Evolutionary conservation across 1,140 invertebrate genomes (phyloP), one percentile per base, ranked within the genome.

Genomic region (Chrysomallon squamiferum): DNA sequence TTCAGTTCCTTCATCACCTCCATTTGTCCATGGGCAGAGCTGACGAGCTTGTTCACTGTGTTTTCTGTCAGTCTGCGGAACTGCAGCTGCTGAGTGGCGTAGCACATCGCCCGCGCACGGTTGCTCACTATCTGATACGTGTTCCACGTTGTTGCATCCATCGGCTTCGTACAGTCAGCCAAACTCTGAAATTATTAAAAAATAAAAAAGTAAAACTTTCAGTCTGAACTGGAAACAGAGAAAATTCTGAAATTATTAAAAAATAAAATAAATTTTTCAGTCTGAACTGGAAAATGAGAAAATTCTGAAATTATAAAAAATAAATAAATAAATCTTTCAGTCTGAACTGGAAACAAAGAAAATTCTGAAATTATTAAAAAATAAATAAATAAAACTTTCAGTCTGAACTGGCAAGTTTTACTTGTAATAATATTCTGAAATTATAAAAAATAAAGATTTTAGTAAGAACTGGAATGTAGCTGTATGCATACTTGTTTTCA

Each of bases 81-180:
- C 75, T 91, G 90, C 54, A 87, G 84, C 78, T 90, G 90, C 47
- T 90, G 84, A 25, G 88, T 85, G 38, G 88, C 82, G 76, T 91
- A 91, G 77, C 91, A 92, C 60, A 92, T 89, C 47, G 90, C 90
- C 62, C 90, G 79, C 2, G 90, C 90, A 79, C 91, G 80, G 72
- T 91, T 91, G 63, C 87, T 89, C 80, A 92, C 90, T 59, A 91
- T 86, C 77, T 91, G 90, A 76, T 92, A 92, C 6, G 89, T 88
- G 80, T 91, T 92, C 91, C 91, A 92, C 30, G 88, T 90, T 72
- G 90, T 88, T 30, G 88, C 77, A 81, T 91, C 89, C 90, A 92
- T 92, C 20, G 86, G 77, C 7, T 78, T 86, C 18, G 90, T 92
- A 78, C 91, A 92, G 56, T 90, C 88, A 73, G 84, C 86, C 43